Evolutionary conservation across 2,797 vertebrate species (phyloP).

Genomic region (Cossypha polioptera): DNA sequence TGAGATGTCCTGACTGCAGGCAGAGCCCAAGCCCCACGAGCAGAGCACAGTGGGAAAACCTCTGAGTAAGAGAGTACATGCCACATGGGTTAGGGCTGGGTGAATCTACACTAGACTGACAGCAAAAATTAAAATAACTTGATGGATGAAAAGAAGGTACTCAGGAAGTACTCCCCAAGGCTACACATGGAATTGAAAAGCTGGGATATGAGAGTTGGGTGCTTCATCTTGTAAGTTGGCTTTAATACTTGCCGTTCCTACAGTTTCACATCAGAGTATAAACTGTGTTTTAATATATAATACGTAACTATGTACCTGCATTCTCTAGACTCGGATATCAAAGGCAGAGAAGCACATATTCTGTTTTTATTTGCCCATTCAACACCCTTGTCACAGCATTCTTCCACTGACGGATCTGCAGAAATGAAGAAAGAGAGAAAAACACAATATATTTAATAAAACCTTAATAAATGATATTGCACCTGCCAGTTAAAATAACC

Average conservation of each 20-base stretch:
- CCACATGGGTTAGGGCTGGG: not conserved
- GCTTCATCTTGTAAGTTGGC: not conserved
- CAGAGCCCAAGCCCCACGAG: not conserved
- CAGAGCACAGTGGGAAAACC: not conserved
- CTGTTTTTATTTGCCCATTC: constrained; percentile 77
- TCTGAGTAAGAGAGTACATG: not conserved
- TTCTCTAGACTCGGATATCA: constrained; percentile 79
- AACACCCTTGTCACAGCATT: constrained; percentile 89
- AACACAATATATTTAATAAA: not conserved
- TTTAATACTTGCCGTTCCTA: not conserved
- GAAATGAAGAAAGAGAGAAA: constrained; percentile 40
- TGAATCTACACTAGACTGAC: not conserved
- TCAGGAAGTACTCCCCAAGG: not conserved
- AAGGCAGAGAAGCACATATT: constrained; percentile 81
- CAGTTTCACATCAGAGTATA: not conserved
- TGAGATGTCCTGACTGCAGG: not conserved
- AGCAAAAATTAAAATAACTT: not conserved
- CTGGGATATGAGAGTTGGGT: not conserved
- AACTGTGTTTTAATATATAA: not conserved
- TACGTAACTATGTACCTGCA: constrained; percentile 82
- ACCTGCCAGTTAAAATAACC: not conserved
- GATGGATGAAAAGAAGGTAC: not conserved
- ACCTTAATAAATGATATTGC: not conserved
- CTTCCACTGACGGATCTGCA: constrained; percentile 77
- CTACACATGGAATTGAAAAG: not conserved